Conservation (phyloP, 2,113 vertebrate genomes). For the Mesembrinibis cayennensis region DNA sequence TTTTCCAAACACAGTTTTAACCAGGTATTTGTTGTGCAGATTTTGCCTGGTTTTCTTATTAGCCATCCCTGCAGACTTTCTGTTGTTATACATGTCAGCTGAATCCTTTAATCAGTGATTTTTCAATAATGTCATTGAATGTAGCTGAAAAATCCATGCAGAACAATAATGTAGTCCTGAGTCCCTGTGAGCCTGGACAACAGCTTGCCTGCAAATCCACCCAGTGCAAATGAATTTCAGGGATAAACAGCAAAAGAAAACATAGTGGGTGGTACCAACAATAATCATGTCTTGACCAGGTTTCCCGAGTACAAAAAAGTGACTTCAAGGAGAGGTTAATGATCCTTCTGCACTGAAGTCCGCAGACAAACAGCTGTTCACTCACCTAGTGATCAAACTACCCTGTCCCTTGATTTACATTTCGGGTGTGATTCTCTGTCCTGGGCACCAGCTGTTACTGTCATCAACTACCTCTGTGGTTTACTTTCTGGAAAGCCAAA, state of each 20-base stretch:
- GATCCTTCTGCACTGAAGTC: background rate
- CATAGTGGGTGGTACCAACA: background rate
- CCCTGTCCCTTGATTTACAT: background rate
- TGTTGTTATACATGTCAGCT: background rate
- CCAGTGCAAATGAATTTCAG: background rate
- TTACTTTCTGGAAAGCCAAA: background rate
- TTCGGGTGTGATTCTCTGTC: background rate
- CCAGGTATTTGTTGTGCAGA: background rate
- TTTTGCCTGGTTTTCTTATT: background rate
- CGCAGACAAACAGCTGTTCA: background rate
- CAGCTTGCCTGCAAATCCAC: background rate
- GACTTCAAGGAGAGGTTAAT: slow-evolving; percentile 43
- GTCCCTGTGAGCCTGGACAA: background rate
- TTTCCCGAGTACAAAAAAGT: slow-evolving; percentile 13
- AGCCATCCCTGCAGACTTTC: background rate
- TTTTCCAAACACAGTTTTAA: background rate
- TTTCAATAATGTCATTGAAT: background rate
- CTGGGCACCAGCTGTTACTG: background rate
- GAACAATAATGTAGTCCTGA: background rate
- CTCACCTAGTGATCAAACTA: background rate
- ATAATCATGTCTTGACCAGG: background rate
- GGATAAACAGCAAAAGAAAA: slow-evolving; percentile 21
- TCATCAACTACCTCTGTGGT: background rate
- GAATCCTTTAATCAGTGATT: background rate
- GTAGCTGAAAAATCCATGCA: background rate